Conservation (phyloP, 2,113 vertebrate species). For the Columba janthina region DNA sequence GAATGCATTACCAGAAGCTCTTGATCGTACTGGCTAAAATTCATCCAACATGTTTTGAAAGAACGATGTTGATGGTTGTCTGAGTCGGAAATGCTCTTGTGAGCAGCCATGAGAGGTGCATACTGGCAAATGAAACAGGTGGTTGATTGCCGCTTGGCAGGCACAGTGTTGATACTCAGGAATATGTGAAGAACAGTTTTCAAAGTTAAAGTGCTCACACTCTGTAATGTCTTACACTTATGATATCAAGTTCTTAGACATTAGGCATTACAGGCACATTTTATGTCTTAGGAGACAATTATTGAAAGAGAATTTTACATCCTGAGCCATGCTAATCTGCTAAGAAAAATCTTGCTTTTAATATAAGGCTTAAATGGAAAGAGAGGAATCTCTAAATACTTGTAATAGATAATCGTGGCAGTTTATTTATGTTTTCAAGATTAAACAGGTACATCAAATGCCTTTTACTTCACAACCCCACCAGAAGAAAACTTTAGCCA, state of each 20-base stretch:
- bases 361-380: not conserved
- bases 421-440: not conserved
- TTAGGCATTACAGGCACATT: not conserved
- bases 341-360: not conserved
- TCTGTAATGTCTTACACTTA: not conserved
- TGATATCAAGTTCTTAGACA: not conserved
- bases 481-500: not conserved
- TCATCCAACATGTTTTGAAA: not conserved
- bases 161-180: not conserved
- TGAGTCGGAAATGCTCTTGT: not conserved
- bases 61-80: not conserved
- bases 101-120: not conserved
- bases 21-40: not conserved
- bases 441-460: not conserved
- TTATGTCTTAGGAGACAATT: not conserved
- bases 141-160: not conserved
- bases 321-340: not conserved
- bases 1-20: not conserved
- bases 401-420: not conserved
- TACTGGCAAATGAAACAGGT: not conserved
- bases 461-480: not conserved
- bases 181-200: not conserved
- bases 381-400: not conserved
- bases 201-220: not conserved
- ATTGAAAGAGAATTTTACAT: not conserved